Evolutionary conservation across 2,113 vertebrate species (phyloP), one percentile per base, ranked within the genome.

Genomic region (Pedetes capensis): DNA sequence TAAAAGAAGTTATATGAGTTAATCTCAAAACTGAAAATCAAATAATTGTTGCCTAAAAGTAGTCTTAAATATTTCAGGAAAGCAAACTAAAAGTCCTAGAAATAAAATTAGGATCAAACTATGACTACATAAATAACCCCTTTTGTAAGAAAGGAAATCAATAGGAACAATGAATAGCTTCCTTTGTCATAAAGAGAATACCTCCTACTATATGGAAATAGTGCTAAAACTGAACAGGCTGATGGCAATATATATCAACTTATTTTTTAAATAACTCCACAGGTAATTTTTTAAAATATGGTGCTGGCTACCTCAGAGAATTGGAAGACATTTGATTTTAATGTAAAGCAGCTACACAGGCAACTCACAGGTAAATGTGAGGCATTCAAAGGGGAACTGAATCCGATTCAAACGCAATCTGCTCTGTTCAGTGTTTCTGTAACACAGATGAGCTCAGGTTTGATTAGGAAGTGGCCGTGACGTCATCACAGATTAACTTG

Each of bases 211-310:
- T 57, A 14, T 82, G 42, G n/a, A 53, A 84, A 47, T n/a, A 47
- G 6, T 42, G 27, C 23, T 84, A 49, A 69, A 75, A 91, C 51
- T 39, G 29, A 84, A 59, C 42, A 68, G 25, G 32, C 86, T 95
- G 39, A 63, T 10, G 44, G 57, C 44, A 76, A 87, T 63, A 68
- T 34, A 76, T 55, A 64, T 61, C 68, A 75, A 61, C 5, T 61
- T 84, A 74, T 69, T 71, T 96, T 88, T 94, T 85, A 93, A 75
- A 80, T 81, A 90, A 83, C 66, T 34, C 63, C 37, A 63, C n/a
- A 80, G 87, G 20, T 61, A 53, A 89, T 87, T 90, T 87, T n/a
- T 74, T n/a, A 78, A 91, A 82, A 78, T 64, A 49, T n/a, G 61
- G 8, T 27, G 92, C n/a, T 76, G 32, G 69, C 39, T 91, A 71